phyloP scores from a whole-genome alignment of 2,113 vertebrate genomes.

The Noturus placidus region DNA sequence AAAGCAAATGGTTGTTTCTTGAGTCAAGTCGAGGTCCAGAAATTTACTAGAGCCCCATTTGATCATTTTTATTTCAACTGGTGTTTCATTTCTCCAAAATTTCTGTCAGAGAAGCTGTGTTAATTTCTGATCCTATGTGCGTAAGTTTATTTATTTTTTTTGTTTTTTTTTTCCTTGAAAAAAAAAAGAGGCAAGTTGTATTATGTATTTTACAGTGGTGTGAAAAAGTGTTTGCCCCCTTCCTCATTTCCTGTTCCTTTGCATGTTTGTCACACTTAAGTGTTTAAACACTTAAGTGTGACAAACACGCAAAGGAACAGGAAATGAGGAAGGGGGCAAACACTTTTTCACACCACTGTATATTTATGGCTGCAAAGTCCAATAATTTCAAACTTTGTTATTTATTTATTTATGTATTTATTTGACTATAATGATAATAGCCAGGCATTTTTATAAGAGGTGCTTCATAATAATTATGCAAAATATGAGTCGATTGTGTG shows the following conservation, averaged over 20 bases:
- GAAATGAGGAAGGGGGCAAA: no score
- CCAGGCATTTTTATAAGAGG: background rate
- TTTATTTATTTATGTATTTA: background rate
- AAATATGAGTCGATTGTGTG: background rate
- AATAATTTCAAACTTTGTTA: background rate
- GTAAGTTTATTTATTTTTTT: background rate
- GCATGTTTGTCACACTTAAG: no score
- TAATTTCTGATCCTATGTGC: background rate
- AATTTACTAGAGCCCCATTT: background rate
- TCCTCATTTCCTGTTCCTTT: no score
- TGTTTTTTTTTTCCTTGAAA: no score
- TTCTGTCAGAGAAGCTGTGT: background rate
- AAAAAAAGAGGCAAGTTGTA: no score
- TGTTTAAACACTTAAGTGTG: no score
- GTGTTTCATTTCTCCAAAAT: background rate
- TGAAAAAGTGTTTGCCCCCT: no score
- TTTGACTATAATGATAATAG: background rate
- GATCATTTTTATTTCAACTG: background rate
- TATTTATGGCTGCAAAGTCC: background rate
- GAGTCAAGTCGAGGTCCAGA: slow-evolving; percentile 1
- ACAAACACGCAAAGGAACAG: no score
- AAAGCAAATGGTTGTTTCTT: slow-evolving; percentile 18
- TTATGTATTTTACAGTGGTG: no score
- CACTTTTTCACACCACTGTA: no score
- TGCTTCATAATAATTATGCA: background rate